phyloP scores from a whole-genome alignment of 1,140 invertebrate species.

The Drosophila ercepeae region DNA sequence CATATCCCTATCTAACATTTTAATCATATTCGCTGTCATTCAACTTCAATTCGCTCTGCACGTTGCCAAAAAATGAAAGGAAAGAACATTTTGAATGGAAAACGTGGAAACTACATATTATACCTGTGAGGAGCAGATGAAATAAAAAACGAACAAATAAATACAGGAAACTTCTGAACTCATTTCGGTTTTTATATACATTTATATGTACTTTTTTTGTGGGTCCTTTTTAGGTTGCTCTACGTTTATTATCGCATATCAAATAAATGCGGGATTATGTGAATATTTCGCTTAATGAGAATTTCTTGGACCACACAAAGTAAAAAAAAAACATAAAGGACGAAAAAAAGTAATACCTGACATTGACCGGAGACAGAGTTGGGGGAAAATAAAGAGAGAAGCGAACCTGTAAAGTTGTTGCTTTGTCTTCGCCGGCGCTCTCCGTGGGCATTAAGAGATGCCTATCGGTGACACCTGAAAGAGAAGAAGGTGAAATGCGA shows the following conservation, averaged over 20 bases:
- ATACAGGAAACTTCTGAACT: conserved; percentile 39
- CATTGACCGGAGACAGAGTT: conserved; percentile 38
- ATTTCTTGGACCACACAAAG: conserved; percentile 73
- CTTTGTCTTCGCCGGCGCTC: conserved; percentile 66
- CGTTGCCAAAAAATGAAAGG: conserved; percentile 19
- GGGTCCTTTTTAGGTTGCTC: conserved; percentile 25
- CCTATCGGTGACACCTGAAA: conserved; percentile 83
- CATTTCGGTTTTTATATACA: conserved; percentile 31
- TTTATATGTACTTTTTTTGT: conserved; percentile 11
- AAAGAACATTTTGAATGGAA: conserved; percentile 5
- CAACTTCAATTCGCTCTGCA: conserved; percentile 41
- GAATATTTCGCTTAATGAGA: conserved; percentile 83
- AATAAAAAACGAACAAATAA: conserved; percentile 17
- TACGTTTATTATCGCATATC: conserved; percentile 76
- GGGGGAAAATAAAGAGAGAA: conserved; percentile 18
- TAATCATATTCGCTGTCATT: conserved; percentile 51
- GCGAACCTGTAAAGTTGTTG: conserved; percentile 59
- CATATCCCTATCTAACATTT: conserved; percentile 42
- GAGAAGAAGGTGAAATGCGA: conserved; percentile 83
- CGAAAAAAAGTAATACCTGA: conserved; percentile 12
- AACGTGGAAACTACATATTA: conserved; percentile 26
- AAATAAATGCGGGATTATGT: conserved; percentile 83
- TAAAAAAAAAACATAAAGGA: conserved; percentile 1
- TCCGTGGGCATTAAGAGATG: conserved; percentile 74
- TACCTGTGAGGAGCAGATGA: conserved; percentile 33